phyloP scores from a whole-genome alignment of 2,888 invertebrate species.

The Amblyjoppa fuscipennis region DNA sequence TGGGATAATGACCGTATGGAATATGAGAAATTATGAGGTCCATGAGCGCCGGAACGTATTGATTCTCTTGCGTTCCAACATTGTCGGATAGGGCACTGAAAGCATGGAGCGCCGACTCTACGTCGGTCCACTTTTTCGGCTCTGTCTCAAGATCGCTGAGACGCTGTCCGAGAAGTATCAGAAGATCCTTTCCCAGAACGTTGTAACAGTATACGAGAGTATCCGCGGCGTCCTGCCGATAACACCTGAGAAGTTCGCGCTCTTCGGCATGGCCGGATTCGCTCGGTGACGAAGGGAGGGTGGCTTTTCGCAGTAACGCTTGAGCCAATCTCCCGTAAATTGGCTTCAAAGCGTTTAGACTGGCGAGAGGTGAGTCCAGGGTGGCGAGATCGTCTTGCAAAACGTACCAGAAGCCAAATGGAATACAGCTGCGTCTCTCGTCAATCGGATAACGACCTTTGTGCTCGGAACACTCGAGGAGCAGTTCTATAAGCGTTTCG shows the following conservation, averaged over 20 bases:
- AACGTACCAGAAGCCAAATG: conserved; percentile 97
- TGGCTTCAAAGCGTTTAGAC: conserved; percentile 87
- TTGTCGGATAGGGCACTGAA: conserved; percentile 86
- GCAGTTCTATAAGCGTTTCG: conserved; percentile 89
- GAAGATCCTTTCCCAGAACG: conserved; percentile 91
- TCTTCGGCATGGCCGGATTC: conserved; percentile 89
- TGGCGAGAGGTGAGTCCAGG: conserved; percentile 79
- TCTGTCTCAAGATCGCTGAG: conserved; percentile 87
- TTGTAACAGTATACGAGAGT: conserved; percentile 95
- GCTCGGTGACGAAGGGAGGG: conserved; percentile 87
- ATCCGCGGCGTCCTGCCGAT: conserved; percentile 94
- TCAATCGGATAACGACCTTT: conserved; percentile 95
- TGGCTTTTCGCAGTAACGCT: conserved; percentile 92
- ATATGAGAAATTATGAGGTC: conserved; percentile 80
- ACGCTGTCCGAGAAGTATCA: conserved; percentile 90
- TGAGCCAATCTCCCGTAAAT: conserved; percentile 92
- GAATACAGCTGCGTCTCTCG: conserved; percentile 94
- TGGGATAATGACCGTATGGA: conserved; percentile 81
- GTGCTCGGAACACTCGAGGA: conserved; percentile 92
- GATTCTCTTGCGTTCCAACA: conserved; percentile 82
- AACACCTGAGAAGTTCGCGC: conserved; percentile 92
- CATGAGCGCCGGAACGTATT: conserved; percentile 86
- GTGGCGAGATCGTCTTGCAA: conserved; percentile 89
- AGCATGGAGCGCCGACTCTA: conserved; percentile 86
- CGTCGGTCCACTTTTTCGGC: conserved; percentile 86